A percentile compares a stretch with the other conserved stretches of the same genome.
Conservation (phyloP, 2,797 vertebrate species). For the Buceros bicornis region DNA sequence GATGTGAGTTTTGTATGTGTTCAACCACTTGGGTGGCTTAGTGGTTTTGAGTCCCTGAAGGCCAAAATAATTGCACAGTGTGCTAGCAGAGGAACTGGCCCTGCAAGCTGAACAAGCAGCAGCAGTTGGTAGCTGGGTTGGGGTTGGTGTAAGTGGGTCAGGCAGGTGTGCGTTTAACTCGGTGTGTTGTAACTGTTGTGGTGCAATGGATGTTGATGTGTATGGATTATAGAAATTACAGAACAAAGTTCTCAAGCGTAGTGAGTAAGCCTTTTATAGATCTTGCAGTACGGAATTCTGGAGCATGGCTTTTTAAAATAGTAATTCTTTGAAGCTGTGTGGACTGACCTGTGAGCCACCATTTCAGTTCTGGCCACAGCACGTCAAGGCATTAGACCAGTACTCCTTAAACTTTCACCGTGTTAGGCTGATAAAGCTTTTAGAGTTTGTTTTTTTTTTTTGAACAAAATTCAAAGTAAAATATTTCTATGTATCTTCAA, state of each 20-base stretch:
- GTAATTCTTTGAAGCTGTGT: background rate
- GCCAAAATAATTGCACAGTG: conserved; percentile 11
- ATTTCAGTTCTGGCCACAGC: background rate
- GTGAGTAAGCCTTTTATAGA: background rate
- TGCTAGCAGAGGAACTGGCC: background rate
- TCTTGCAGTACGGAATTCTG: background rate
- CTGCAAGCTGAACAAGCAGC: background rate
- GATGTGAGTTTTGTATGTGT: conserved; percentile 37
- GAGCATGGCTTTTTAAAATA: background rate
- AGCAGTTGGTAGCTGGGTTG: background rate
- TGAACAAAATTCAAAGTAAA: background rate
- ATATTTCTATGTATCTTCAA: background rate
- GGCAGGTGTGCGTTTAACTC: background rate
- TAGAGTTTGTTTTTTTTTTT: background rate
- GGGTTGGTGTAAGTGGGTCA: background rate
- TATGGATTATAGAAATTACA: conserved; percentile 48
- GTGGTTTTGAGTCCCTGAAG: conserved; percentile 49
- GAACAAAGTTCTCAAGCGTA: background rate
- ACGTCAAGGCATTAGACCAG: background rate
- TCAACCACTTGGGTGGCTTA: conserved; percentile 64
- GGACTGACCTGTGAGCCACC: background rate
- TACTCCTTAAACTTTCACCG: background rate
- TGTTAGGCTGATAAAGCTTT: too few relatives aligned
- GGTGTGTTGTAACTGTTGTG: background rate
- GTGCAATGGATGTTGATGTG: background rate